These are phyloP conservation scores for Tenodera sinensis DNA, from an alignment of 2,888 invertebrate genomes.

Conservation along the genomic window DNA sequence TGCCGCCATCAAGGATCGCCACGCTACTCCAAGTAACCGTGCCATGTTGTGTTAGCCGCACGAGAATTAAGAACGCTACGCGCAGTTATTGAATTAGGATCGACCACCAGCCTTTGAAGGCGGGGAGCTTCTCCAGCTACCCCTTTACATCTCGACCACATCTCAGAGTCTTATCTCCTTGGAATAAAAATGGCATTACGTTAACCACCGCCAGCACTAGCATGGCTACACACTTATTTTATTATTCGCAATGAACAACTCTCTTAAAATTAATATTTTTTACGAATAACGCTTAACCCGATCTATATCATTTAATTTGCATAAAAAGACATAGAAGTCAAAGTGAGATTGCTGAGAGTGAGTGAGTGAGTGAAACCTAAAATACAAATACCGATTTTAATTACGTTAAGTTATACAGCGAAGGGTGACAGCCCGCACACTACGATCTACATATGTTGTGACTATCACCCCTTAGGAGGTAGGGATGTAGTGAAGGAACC, in stretches of 20 bases:
- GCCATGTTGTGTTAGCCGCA: background rate
- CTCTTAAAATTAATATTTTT: background rate
- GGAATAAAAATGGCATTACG: background rate
- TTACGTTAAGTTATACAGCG: no score
- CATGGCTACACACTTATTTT: background rate
- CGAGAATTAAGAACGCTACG: background rate
- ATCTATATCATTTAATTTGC: no score
- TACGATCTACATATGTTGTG: no score
- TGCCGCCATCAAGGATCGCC: background rate
- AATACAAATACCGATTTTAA: no score
- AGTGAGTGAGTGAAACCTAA: no score
- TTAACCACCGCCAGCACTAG: background rate
- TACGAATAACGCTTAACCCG: no score
- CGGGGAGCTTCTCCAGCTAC: background rate
- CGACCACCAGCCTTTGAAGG: background rate
- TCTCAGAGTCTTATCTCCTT: background rate
- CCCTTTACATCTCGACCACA: background rate
- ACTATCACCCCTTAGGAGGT: no score
- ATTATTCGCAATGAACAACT: background rate
- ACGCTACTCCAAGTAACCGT: background rate
- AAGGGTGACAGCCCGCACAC: no score
- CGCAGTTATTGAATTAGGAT: slow-evolving; percentile 1
- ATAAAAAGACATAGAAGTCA: no score
- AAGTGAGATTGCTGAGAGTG: no score
- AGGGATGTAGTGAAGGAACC: no score